Base-by-base conservation (phyloP, 1,140 invertebrate genomes). In the Lepidotrigona ventralis region DNA sequence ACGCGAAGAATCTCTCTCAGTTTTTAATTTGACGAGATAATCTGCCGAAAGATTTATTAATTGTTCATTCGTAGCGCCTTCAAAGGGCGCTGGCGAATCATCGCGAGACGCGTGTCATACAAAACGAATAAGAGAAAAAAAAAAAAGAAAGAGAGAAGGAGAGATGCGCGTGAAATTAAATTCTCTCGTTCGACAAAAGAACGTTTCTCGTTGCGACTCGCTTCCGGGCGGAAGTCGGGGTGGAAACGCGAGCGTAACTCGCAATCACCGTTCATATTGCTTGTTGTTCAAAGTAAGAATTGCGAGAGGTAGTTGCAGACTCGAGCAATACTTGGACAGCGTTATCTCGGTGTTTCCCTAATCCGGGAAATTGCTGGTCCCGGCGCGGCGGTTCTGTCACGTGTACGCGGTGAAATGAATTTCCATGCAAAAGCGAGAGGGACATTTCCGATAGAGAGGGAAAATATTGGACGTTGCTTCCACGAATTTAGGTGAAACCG, bases 351-450 rank as follows among this genome's bases (percentile, higher is more conserved):
- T 53, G 81, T 70, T 77, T 77, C 73, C 74, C 74, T 78, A 82
- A 82, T 82, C 74, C 81, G 51, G 74, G 64, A 70, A 82, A 82
- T 82, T 82, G 81, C 81, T 70, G 21, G 74, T 82, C 81, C 66
- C 74, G 58, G 26, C 39, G 33, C 64, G n/a, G 54, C 39, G 71
- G 74, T 81, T 74, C 26, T 21, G 23, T 33, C 64, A 80, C 56
- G 69, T 63, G 69, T 29, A 51, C 64, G 15, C 17, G 74, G 74
- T 53, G 74, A 82, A 82, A 82, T 78, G 81, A 78, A 66, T 82
- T 78, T 82, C 23, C 54, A 19, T 14, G 12, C n/a, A 14, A 46
- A 64, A 64, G 29, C 29, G 26, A 6, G 54, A n/a, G 26, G 26
- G 60, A 58, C 58, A 78, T 70, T 69, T 33, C n/a, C 63, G 54